Evolutionary conservation across 2,797 vertebrate species (phyloP).

Genomic region (Sebastes taczanowskii): DNA sequence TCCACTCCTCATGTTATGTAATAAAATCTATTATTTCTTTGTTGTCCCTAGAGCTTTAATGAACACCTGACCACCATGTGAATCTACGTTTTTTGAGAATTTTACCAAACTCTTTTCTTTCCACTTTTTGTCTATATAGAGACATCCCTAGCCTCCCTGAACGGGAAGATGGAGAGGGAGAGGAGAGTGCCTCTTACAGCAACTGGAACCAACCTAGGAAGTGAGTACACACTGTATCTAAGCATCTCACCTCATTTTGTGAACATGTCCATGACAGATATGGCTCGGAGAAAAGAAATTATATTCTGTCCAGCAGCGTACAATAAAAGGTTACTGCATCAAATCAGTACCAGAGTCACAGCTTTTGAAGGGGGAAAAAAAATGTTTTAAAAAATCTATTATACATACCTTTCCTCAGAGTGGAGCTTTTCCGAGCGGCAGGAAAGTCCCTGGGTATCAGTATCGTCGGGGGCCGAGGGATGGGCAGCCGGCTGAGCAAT

Average conservation of each 20-base stretch:
- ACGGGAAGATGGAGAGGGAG: slow-evolving; percentile 97
- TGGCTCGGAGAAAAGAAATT: not conserved
- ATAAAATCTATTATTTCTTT: not conserved
- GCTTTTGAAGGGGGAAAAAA: slow-evolving; percentile 4
- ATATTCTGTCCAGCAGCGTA: not conserved
- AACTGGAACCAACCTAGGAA: slow-evolving; percentile 94
- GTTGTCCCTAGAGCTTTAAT: not conserved
- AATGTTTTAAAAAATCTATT: not conserved
- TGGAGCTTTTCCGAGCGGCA: slow-evolving; percentile 93
- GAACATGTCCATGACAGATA: not conserved
- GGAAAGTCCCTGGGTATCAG: slow-evolving; percentile 97
- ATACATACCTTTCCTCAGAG: slow-evolving; percentile 75
- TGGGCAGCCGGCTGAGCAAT: slow-evolving; percentile 96
- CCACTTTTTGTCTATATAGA: slow-evolving; percentile 44
- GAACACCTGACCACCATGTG: not conserved
- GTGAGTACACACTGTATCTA: slow-evolving; percentile 74
- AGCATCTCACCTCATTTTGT: slow-evolving; percentile 5
- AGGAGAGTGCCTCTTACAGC: slow-evolving; percentile 91
- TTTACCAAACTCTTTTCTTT: not conserved
- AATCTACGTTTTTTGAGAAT: not conserved
- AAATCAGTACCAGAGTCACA: not conserved
- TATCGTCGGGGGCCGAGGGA: slow-evolving; percentile 96
- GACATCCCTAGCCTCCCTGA: slow-evolving; percentile 92
- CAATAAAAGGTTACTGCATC: not conserved
- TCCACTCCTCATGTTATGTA: not conserved